Evolutionary conservation across 1,140 invertebrate species (phyloP), one percentile per base, ranked within the genome.

Genomic region (Bombus affinis): DNA sequence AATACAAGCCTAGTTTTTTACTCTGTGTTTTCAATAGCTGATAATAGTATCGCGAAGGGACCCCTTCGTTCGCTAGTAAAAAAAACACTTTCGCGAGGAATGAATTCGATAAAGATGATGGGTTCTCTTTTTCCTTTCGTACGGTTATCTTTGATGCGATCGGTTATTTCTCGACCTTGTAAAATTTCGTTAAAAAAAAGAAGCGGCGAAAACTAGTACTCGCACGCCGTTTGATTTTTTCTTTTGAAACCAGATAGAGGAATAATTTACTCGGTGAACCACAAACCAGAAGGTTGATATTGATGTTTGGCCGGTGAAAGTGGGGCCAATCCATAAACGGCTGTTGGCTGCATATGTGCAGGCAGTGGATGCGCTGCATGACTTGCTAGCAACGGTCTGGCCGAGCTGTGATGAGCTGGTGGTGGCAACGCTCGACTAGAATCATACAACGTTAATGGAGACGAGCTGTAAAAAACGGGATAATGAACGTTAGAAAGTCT

Each of bases 391-490:
- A 98, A 96, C 88, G 98, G 97, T 89, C 97, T 95, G 86, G 97
- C 97, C 91, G 97, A 97, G 91, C 97, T 97, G 95, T 98, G 98
- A 94, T 98, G 98, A 59, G 98, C 98, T 85, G 98, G 98, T 22
- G 98, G 98, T 82, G 97, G 97, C 87, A 97, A 96, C 71, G 97
- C 97, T 87, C 97, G 96, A 93, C 96, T 97, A 93, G 95, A 96
- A 93, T 95, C 94, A 94, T 95, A 95, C 88, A 95, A 94, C 92
- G 96, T 95, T 94, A 95, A 92, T 93, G 94, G 94, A 92, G 94
- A 95, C 93, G 94, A 95, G 92, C 95, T 95, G 93, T 83, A 95
- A 95, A 95, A 94, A 93, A 94, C 90, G 89, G 92, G 92, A 92
- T 87, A 93, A 82, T 80, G 86, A 76, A 87, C 83, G 86, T 94